Evolutionary conservation across 1,140 invertebrate genomes (phyloP).

Genomic region (Orchesella cincta): DNA sequence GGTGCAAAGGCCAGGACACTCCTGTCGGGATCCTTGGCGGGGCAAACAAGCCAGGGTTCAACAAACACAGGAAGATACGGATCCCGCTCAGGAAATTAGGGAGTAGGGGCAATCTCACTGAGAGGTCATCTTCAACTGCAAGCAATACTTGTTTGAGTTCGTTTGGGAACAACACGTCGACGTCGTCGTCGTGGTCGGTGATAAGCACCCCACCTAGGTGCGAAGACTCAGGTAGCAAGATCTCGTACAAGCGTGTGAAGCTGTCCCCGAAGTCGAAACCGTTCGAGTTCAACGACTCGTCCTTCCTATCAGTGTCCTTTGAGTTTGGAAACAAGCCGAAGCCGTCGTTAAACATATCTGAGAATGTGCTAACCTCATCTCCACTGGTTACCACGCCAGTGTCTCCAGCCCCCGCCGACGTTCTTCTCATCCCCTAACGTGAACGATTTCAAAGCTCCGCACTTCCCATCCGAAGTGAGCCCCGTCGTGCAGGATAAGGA

Average conservation of each 20-base stretch:
- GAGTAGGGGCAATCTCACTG: neutral
- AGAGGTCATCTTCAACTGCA: neutral
- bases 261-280: neutral
- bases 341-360: too few species aligned
- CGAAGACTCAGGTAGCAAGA: neutral
- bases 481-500: too few species aligned
- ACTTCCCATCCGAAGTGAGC: too few species aligned
- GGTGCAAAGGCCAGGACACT: neutral
- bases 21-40: neutral
- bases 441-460: too few species aligned
- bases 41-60: neutral
- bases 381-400: too few species aligned
- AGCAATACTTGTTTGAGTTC: neutral
- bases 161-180: too few species aligned
- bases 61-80: constrained; percentile 4
- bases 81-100: constrained; percentile 8
- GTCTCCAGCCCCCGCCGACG: neutral
- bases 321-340: neutral
- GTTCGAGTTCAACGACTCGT: neutral
- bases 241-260: neutral
- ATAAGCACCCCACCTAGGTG: neutral
- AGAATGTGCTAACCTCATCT: too few species aligned
- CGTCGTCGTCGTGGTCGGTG: neutral
- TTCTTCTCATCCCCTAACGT: too few species aligned
- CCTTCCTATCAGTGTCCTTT: neutral